phyloP scores from a whole-genome alignment of 2,797 vertebrate species.

The Thalassophryne amazonica region DNA sequence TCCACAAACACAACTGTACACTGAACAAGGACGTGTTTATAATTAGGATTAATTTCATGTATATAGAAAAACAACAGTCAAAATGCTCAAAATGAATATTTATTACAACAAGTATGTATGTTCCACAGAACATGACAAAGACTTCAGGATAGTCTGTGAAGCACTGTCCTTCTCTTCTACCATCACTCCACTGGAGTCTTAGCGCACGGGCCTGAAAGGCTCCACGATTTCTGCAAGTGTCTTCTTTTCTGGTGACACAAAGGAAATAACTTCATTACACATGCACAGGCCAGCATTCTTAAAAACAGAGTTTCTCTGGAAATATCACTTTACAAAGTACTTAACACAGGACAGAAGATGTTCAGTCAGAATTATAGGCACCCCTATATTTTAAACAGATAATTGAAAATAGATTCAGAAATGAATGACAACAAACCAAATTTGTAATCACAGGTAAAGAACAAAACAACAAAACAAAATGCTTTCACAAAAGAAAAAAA shows the following conservation, averaged over 20 bases:
- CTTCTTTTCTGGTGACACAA: constrained; percentile 77
- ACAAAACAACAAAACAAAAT: no score
- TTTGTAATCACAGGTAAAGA: no score
- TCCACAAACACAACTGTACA: neutral
- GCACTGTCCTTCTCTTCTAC: neutral
- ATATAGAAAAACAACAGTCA: neutral
- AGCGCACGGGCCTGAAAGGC: constrained; percentile 84
- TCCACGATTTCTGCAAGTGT: constrained; percentile 82
- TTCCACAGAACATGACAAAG: constrained; percentile 36
- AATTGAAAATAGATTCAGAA: no score
- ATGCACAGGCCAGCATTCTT: neutral
- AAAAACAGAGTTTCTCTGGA: neutral
- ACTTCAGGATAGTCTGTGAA: constrained; percentile 13
- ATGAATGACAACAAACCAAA: no score
- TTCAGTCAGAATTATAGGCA: no score
- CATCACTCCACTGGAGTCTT: constrained; percentile 37
- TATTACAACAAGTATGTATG: constrained; percentile 60
- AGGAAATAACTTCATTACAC: neutral
- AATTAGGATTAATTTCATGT: neutral
- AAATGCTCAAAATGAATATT: neutral
- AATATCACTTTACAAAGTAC: neutral
- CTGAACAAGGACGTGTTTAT: neutral
- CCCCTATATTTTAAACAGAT: no score
- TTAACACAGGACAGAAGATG: neutral
- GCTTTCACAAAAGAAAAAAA: no score